Evolutionary conservation across 2,888 invertebrate genomes (phyloP).

Genomic region (Antheraea yamamai): DNA sequence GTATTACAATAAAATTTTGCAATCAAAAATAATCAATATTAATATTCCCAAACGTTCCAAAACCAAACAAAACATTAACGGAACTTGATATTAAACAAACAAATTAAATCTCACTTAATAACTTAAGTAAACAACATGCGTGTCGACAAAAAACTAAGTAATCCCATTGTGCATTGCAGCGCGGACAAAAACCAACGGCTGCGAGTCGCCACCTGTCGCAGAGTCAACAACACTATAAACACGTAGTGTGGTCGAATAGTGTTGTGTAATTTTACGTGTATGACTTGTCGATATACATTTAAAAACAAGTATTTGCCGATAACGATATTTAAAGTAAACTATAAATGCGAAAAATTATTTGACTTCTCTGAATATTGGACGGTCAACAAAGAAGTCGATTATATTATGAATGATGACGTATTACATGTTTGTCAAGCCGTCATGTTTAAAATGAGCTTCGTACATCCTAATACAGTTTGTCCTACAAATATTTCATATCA

Average conservation of each 20-base stretch:
- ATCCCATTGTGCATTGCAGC: conserved; percentile 20
- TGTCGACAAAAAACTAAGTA: conserved; percentile 17
- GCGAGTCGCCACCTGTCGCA: conserved; percentile 52
- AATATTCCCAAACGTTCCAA: background rate
- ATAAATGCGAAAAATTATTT: too few relatives aligned
- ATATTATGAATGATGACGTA: too few relatives aligned
- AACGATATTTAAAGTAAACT: background rate
- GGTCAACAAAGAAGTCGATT: too few relatives aligned
- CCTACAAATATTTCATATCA: too few relatives aligned
- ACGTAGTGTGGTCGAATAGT: conserved; percentile 22
- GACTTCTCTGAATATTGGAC: too few relatives aligned
- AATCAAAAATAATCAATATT: background rate
- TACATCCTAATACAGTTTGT: too few relatives aligned
- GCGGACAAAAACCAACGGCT: conserved; percentile 44
- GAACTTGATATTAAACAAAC: background rate
- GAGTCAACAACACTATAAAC: conserved; percentile 54
- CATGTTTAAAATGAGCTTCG: too few relatives aligned
- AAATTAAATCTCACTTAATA: conserved; percentile 12
- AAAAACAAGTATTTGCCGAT: conserved; percentile 1
- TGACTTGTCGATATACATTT: background rate
- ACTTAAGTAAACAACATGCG: conserved; percentile 6
- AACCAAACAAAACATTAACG: background rate
- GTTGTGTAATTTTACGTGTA: background rate
- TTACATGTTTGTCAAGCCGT: too few relatives aligned
- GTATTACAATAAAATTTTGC: too few relatives aligned